Conservation (phyloP, 2,113 vertebrate species). For the Pterocles burchelli region DNA sequence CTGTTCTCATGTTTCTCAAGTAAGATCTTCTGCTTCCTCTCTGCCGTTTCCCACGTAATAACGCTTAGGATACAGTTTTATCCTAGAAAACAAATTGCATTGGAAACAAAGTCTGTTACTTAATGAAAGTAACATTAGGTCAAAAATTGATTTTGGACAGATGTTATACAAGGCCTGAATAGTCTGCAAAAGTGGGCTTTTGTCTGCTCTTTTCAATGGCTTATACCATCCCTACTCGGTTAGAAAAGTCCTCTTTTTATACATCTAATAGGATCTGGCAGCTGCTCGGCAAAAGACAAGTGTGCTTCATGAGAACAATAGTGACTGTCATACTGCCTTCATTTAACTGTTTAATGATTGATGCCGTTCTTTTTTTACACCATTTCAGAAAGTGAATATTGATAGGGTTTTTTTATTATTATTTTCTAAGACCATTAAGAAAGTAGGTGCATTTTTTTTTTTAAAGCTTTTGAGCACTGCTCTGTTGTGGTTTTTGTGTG, state of each 20-base stretch:
- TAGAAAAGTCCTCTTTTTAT: constrained; percentile 59
- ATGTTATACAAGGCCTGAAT: constrained; percentile 65
- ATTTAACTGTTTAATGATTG: constrained; percentile 70
- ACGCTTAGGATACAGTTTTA: not conserved
- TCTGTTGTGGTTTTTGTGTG: constrained; percentile 32
- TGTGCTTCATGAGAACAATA: constrained; percentile 63
- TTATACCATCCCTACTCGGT: constrained; percentile 42
- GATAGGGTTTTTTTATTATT: constrained; percentile 15
- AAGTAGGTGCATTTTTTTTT: constrained; percentile 34
- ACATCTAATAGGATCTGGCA: constrained; percentile 71
- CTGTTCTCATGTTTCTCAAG: constrained; percentile 35
- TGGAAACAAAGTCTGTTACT: constrained; percentile 51
- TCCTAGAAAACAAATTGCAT: constrained; percentile 51
- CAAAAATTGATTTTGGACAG: constrained; percentile 70
- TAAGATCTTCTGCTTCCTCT: constrained; percentile 36
- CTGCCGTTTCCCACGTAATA: constrained; percentile 33
- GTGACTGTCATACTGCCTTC: constrained; percentile 54
- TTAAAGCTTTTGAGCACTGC: constrained; percentile 42
- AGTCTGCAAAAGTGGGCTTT: constrained; percentile 62
- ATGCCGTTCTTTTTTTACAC: constrained; percentile 42
- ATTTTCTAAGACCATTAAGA: constrained; percentile 57
- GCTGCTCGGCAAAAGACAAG: constrained; percentile 72
- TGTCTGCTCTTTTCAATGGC: constrained; percentile 68
- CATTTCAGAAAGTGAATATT: constrained; percentile 43
- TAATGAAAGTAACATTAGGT: constrained; percentile 67